Evolutionary conservation across 2,888 invertebrate species (phyloP), one percentile per base, ranked within the genome.

Genomic region (Dichetophora obliterata): DNA sequence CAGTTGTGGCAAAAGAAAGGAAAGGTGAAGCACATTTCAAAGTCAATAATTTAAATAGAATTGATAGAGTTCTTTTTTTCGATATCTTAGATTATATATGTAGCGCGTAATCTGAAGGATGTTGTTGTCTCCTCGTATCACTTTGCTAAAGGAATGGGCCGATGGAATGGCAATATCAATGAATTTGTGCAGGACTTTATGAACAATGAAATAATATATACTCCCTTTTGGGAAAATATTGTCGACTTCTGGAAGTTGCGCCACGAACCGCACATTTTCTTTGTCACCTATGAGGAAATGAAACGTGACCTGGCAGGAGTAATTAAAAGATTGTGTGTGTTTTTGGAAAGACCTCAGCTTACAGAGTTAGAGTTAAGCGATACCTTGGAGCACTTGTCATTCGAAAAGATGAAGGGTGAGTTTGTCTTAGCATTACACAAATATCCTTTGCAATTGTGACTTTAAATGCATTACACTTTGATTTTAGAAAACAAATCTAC

Each of bases 51-150:
- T n/a, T n/a, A n/a, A n/a, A n/a, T n/a, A n/a, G n/a, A n/a, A n/a
- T n/a, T n/a, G n/a, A n/a, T n/a, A n/a, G n/a, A n/a, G n/a, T n/a
- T n/a, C n/a, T n/a, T n/a, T n/a, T n/a, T n/a, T n/a, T n/a, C n/a
- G n/a, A n/a, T n/a, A n/a, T n/a, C n/a, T 31, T 16, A 93, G 91
- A 90, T 95, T 57, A 91, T 96, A 70, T 96, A 96, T 84, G 93
- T 95, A 0, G 94, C 94, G 0, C 90, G 96, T 79, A 95, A 96
- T 87, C 95, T 95, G 0, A 93, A 95, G 86, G 96, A 96, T 87
- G 94, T 95, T 0, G 92, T 92, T 0, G 93, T 95, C 0, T 96
- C 96, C 0, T 95, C 92, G 86, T 96, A 93, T 83, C 93, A 95
- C 86, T 90, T 92, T 77, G 86, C 92, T 0, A 91, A 93, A 78